Evolutionary conservation across 2,797 vertebrate species (phyloP).

Genomic region (Sciurus vulgaris): DNA sequence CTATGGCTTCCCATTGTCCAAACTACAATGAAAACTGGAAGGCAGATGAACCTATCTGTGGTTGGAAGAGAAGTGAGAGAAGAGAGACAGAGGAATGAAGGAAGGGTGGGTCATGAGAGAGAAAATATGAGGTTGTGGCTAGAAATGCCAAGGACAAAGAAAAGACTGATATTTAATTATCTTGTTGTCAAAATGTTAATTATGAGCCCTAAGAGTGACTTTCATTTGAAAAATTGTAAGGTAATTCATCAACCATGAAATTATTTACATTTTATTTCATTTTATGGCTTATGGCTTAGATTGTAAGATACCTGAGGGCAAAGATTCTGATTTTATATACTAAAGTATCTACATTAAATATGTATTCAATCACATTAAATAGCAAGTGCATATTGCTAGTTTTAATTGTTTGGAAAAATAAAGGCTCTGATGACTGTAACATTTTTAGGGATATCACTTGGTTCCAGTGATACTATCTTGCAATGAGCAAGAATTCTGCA

Average conservation of each 20-base stretch:
- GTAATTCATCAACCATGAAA: not conserved
- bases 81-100: not conserved
- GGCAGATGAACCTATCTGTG: not conserved
- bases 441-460: not conserved
- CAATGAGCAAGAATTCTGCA: not conserved
- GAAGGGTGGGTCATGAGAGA: not conserved
- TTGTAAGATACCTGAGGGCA: not conserved
- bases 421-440: not conserved
- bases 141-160: not conserved
- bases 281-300: not conserved
- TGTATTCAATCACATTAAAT: conserved; percentile 8
- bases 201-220: not conserved
- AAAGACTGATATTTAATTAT: not conserved
- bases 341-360: not conserved
- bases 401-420: not conserved
- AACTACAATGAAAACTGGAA: not conserved
- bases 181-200: not conserved
- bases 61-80: not conserved
- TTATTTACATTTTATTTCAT: not conserved
- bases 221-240: not conserved
- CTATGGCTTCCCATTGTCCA: not conserved
- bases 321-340: not conserved
- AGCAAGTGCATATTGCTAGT: not conserved
- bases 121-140: not conserved
- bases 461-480: not conserved